Percentiles rank a stretch among this genome's conserved stretches.
Evolutionary conservation across 2,797 vertebrate species (phyloP).

Genomic region (Knipowitschia caucasica): DNA sequence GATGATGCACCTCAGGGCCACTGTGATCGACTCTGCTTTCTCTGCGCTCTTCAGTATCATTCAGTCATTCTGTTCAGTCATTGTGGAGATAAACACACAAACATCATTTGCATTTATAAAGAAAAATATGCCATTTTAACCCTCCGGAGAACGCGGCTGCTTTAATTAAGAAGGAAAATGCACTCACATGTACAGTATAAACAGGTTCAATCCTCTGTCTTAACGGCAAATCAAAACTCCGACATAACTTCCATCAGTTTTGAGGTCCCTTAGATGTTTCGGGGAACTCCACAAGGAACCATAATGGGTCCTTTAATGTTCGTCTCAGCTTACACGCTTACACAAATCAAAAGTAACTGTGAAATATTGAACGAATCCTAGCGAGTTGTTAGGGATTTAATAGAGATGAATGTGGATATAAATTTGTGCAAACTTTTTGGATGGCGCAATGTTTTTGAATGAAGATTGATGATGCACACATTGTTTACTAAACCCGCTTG

Average conservation of each 20-base stretch:
- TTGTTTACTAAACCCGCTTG: not conserved
- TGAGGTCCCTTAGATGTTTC: not conserved
- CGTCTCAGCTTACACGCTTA: not conserved
- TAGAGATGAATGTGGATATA: not conserved
- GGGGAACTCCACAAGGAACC: not conserved
- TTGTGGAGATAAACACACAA: not conserved
- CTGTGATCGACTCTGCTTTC: not conserved
- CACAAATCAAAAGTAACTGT: not conserved
- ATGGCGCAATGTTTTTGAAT: not conserved
- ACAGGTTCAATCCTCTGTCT: not conserved
- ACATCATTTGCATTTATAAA: slow-evolving; percentile 11
- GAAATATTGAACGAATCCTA: not conserved
- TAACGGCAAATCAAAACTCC: not conserved
- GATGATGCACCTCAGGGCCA: not conserved
- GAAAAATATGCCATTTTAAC: slow-evolving; percentile 2
- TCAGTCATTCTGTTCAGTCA: not conserved
- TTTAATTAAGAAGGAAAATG: slow-evolving; percentile 9
- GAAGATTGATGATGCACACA: not conserved
- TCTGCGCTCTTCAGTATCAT: not conserved
- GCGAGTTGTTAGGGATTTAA: not conserved
- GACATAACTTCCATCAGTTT: not conserved
- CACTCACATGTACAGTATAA: not conserved
- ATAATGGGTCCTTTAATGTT: not conserved
- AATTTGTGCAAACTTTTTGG: not conserved
- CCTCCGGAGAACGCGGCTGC: not conserved